Evolutionary conservation across 2,888 invertebrate genomes (phyloP), one percentile per base, ranked within the genome.

Genomic region (Cylindroiulus punctatus): DNA sequence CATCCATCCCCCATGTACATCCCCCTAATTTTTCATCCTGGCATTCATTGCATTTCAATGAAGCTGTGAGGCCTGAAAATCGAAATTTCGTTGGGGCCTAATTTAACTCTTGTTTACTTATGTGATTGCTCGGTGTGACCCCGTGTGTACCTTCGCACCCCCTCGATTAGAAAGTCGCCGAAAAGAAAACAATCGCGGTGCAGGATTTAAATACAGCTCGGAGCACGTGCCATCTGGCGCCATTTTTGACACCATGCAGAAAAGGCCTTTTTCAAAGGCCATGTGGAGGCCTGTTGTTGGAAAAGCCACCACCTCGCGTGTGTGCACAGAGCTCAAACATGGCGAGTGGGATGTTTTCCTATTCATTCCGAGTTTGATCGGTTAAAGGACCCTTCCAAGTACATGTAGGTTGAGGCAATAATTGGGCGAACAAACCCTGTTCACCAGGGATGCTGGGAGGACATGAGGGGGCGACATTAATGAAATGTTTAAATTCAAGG

Each of bases 21-120:
- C 40, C 40, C 36, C 84, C 47, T 44, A 19, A 84, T 76, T 76
- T 76, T 76, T 76, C 76, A 76, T 76, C 76, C 76, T 4, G 14
- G 76, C 76, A 76, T 76, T 76, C 76, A 76, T 76, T 76, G 76
- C 26, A 76, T 32, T 76, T 26, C 76, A 76, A 26, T 30, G 76
- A 32, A 76, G 14, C 30, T 14, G n/a, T n/a, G 30, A 76, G 76
- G 76, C 30, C 52, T 52, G 84, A 52, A 84, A 84, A 84, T 84
- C 84, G 52, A 52, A 84, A 84, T 84, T 57, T 84, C 57, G 84
- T 84, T 84, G 84, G 52, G 36, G 57, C 30, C 84, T 84, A 84
- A 84, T 84, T 84, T 84, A 84, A 52, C 44, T 84, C 47, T 84
- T 84, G 84, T 84, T 84, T 84, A 84, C 84, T 52, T 52, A 84